phyloP scores from a whole-genome alignment of 2,113 vertebrate species.

The Pseudopodoces humilis region DNA sequence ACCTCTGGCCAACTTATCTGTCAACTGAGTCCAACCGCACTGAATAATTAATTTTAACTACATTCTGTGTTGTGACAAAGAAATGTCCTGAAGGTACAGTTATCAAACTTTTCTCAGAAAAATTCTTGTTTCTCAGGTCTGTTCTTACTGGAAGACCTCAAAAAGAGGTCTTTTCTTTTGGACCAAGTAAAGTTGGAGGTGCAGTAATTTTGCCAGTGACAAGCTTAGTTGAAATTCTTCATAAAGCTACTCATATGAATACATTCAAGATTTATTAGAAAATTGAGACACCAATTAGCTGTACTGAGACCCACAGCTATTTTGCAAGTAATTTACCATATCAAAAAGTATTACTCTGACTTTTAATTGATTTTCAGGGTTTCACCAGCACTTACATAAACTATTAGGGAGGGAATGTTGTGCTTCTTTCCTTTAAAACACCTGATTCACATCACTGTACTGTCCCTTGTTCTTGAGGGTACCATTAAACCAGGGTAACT shows the following conservation, averaged over 20 bases:
- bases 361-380: neutral
- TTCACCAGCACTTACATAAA: neutral
- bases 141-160: neutral
- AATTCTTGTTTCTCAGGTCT: neutral
- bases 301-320: neutral
- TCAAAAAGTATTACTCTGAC: neutral
- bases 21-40: neutral
- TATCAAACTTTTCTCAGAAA: neutral
- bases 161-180: neutral
- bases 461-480: neutral
- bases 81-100: neutral
- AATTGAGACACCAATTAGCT: neutral
- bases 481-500: neutral
- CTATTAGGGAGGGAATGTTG: neutral
- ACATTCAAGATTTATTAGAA: neutral
- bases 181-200: neutral
- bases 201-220: neutral
- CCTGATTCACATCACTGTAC: neutral
- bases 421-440: neutral
- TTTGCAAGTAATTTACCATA: neutral
- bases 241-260: neutral
- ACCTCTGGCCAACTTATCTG: neutral
- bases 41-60: conserved; percentile 6
- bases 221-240: neutral
- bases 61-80: neutral